Base-by-base conservation (phyloP, 35 echinoderm and acorn worm species). In the Stichopus chloronotus region DNA sequence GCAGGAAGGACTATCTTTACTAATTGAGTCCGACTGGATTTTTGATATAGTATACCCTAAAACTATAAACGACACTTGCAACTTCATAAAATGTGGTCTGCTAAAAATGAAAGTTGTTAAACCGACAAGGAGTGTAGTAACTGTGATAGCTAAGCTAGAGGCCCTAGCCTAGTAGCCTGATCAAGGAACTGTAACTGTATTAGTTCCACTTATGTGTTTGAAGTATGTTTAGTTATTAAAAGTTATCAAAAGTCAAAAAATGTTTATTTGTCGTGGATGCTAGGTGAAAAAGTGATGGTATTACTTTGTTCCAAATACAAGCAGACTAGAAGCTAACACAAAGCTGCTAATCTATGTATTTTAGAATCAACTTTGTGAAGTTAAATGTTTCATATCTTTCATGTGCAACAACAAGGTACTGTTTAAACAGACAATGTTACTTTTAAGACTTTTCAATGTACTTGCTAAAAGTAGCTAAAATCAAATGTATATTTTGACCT, bases 1-100 rank as follows among this genome's bases (percentile, higher is more conserved):
- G 72, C 72, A 76, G 25, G 14, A 76, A 24, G 16, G 72, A 76
- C 6, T 76, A 76, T 7, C 72, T 12, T 76, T 76, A 76, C 9
- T 76, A 7, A 76, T 76, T 76, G 72, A 17, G 16, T 5, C 72
- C 11, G 1, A 71, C 65, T 71, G 72, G 72, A 8, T 76, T 76
- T 76, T 76, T 17, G 72, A 76, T 76, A 76, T 76, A 8, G 14
- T 76, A 17, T 76, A 76, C 72, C 72, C 72, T 17, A 76, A 76
- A 8, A 8, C 72, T 76, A 76, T 76, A 76, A 76, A 76, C 4
- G 72, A 76, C 72, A 17, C 72, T 76, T 76, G 72, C 72, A 11
- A 11, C 72, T 76, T 76, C 72, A 17, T 76, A 21, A 8, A 76
- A 17, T 76, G 72, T 76, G 72, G 4, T 17, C 72, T 76, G 8